Evolutionary conservation across 2,888 invertebrate species (phyloP), one percentile per base, ranked within the genome.

Genomic region (Adela reaumurella): DNA sequence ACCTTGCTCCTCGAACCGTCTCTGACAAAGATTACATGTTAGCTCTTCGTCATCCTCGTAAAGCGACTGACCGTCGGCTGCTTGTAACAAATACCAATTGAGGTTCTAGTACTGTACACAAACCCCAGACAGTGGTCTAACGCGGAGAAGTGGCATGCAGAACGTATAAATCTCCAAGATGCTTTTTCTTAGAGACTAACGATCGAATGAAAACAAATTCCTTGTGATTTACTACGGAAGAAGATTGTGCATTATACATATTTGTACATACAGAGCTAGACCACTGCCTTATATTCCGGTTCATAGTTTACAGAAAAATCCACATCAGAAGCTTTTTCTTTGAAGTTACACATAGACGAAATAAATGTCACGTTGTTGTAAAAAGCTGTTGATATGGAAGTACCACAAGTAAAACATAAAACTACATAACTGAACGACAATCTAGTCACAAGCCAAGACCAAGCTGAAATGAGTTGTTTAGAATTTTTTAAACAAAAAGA

Each of bases 1-100:
- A 87, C 86, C 87, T 87, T 87, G 86, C 81, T 85, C 85, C 78
- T 86, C 86, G 84, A 86, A 87, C 70, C 86, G 85, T 81, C 86
- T 85, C 82, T 86, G 86, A 83, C 87, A 87, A 81, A 87, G 85
- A 74, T 85, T 86, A 78, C 87, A 87, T 81, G 83, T 83, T 74
- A 82, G 81, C 76, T 83, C 83, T 81, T 83, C 83, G 69, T 83
- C 82, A 77, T 83, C 83, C 71, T 82, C 78, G 73, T 80, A 79
- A 77, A 82, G 79, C 70, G 81, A 79, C 65, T 71, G 71, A 77
- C 82, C 83, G 68, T 82, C 81, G 81, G 83, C 83, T 83, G 83
- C 79, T 83, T 79, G 82, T 81, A 83, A 81, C 82, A 79, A 82
- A 35, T 35, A 35, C 35, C 35, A 35, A 35, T 35, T 35, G 8